phyloP scores from a whole-genome alignment of 2,888 invertebrate species.

The Protodeltote pygarga region DNA sequence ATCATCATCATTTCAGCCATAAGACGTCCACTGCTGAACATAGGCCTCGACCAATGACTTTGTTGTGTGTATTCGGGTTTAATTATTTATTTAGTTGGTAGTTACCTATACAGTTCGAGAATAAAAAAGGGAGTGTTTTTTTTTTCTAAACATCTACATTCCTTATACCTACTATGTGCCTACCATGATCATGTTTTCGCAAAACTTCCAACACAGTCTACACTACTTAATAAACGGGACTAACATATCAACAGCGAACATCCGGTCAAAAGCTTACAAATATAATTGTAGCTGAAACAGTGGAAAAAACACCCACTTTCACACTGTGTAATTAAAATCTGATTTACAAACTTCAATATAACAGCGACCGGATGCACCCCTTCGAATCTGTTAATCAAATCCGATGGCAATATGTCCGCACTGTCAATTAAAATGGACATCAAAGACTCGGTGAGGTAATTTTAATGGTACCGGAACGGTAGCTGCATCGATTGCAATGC shows the following conservation, averaged over 20 bases:
- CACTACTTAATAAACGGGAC: too few species aligned
- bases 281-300: background rate
- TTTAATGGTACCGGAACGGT: constrained; percentile 17
- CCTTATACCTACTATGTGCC: too few species aligned
- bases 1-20: too few species aligned
- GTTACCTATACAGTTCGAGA: too few species aligned
- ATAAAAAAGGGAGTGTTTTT: too few species aligned
- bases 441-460: constrained; percentile 26
- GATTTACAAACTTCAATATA: background rate
- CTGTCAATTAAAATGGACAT: constrained; percentile 25
- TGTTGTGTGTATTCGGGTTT: too few species aligned
- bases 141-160: too few species aligned
- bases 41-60: too few species aligned
- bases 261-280: background rate
- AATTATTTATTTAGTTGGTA: too few species aligned
- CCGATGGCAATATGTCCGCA: constrained; percentile 16
- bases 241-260: background rate
- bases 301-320: background rate
- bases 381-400: constrained; percentile 21
- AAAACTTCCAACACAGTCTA: too few species aligned
- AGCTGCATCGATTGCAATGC: constrained; percentile 41
- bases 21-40: too few species aligned
- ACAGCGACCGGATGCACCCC: background rate
- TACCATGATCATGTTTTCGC: too few species aligned
- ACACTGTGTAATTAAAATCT: background rate